Percentiles rank a stretch among this genome's conserved stretches.
phyloP scores from a whole-genome alignment of 2,888 invertebrate species.

The Herminia tarsipennalis region DNA sequence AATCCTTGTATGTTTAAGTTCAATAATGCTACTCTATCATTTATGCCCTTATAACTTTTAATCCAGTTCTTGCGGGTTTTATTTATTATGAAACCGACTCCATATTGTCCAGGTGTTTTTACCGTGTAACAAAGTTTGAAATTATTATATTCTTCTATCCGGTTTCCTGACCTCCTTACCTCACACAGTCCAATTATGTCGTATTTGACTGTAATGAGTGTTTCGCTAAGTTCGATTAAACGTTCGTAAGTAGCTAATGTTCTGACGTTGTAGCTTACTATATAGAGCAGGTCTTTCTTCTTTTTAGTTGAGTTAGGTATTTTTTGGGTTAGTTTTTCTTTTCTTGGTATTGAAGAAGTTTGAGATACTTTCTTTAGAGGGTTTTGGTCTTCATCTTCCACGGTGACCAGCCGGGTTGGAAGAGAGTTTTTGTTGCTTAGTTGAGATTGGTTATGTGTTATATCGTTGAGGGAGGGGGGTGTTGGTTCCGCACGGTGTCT shows the following conservation, averaged over 20 bases:
- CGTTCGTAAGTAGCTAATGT: no score
- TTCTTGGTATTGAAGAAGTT: constrained; percentile 3
- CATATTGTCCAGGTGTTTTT: no score
- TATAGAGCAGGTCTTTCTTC: constrained; percentile 10
- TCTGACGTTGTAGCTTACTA: constrained; percentile 7
- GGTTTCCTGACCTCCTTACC: constrained; percentile 19
- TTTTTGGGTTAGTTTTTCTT: constrained; percentile 4
- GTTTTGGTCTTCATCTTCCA: constrained; percentile 33
- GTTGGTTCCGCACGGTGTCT: no score
- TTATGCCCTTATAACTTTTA: no score
- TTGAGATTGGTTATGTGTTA: constrained; percentile 1
- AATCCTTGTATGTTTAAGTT: no score
- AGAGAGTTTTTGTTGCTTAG: constrained; percentile 14
- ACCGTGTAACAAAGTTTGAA: constrained; percentile 19
- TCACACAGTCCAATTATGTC: no score
- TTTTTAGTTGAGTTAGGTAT: constrained; percentile 7
- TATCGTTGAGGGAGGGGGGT: no score
- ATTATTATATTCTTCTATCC: constrained; percentile 35
- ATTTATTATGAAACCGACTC: constrained; percentile 1
- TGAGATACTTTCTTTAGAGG: constrained; percentile 24
- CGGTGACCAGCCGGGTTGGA: constrained; percentile 35
- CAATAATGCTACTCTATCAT: no score
- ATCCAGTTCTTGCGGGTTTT: no score
- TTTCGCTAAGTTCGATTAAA: no score
- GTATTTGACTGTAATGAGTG: no score